Base-by-base conservation (phyloP, 2,888 invertebrate species). In the Hedychridium roseum region DNA sequence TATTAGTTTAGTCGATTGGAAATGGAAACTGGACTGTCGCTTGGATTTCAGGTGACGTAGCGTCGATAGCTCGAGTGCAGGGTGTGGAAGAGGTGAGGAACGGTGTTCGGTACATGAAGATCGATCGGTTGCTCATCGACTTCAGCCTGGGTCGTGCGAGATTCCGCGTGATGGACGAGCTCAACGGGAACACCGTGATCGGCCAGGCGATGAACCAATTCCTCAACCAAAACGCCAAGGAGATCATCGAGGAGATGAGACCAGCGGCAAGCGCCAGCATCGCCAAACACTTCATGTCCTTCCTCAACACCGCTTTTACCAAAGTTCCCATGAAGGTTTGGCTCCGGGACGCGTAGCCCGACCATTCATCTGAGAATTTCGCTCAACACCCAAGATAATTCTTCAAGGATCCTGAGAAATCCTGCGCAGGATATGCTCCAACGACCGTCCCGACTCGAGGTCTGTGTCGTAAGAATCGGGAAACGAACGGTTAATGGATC, bases 171-270 rank as follows among this genome's bases (percentile, higher is more conserved):
- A 80, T 83, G 54, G 91, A 91, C 64, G 83, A 87, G 4, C 82
- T 91, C 51, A 91, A 91, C 76, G 85, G 88, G 38, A 88, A 89
- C 68, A 89, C 88, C 61, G 84, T 91, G 44, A 87, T 92, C 65
- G 91, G 91, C 85, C 81, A 90, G 73, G 91, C 91, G 0, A 90
- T 92, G 86, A 91, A 91, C 77, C 90, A 90, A 74, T 91, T 91
- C 76, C 79, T 92, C 54, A 91, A 91, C 79, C 88, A 88, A 75
- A 91, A 92, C 68, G 86, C 89, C 0, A 86, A 88, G 35, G 91
- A 91, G 74, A 89, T 92, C 62, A 89, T 92, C 54, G 87, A 87
- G 45, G 92, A 92, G 81, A 90, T 92, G 89, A 84, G 88, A 68
- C 90, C 91, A 1, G 89, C 90, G 0, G 90, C 91, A 0, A 84